Base-by-base conservation (phyloP, 2,888 invertebrate genomes). In the Tubulanus polymorphus region DNA sequence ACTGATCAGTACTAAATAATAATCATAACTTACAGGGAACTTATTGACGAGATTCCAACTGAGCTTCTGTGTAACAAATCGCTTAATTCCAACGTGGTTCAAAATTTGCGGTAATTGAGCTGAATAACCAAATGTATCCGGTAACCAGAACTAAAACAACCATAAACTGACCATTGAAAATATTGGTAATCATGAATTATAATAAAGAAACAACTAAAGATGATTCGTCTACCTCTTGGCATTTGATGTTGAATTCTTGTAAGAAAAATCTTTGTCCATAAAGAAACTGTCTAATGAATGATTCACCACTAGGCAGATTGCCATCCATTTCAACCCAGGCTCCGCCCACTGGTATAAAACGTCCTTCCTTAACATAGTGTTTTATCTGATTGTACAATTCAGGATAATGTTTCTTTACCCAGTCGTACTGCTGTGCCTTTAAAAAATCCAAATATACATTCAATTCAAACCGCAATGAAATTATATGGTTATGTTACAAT, bases 81-180 rank as follows among this genome's bases (percentile, higher is more conserved):
- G 65, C 2, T 69, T 62, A 27, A 83, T 76, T 1, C 81, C 81
- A 64, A 77, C 76, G 55, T 76, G 69, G 50, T 59, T 71, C 70
- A 82, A 74, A 47, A 83, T 80, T 68, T 83, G 82, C 2, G 83
- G 82, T 51, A 82, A 69, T 68, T 83, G 83, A 3, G 79, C 79
- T 1, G 81, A 80, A 66, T 82, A 83, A 5, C 83, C 83, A 71
- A 83, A 83, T 2, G 83, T 83, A 62, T 83, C 83, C 1, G 83
- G 83, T 32, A 83, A 69, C 82, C 82, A 83, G 63, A 83, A 82
- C 74, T 78, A 55, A 6, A 45, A 48, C 3, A 29, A 2, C 48
- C 30, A 41, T 12, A 49, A 29, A n/a, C 3, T 15, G 28, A 53
- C 10, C n/a, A 15, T 35, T 35, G n/a, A 35, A 15, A n/a, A n/a